Evolutionary conservation across 2,888 invertebrate genomes (phyloP), one percentile per base, ranked within the genome.

Genomic region (Lypha dubia): DNA sequence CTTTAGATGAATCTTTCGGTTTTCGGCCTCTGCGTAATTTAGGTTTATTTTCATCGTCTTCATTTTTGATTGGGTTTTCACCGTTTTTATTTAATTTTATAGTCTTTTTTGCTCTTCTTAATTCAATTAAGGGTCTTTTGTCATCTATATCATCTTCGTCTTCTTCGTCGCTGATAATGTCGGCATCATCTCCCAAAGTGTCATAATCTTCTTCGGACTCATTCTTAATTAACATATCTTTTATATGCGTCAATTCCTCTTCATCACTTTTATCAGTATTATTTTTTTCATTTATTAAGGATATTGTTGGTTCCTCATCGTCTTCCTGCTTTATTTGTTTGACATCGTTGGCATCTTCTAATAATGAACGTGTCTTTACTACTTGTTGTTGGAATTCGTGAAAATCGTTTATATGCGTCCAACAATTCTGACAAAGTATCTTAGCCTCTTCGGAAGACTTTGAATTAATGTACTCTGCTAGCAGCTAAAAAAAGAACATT

Each of bases 381-480:
- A 83, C 75, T 1, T 63, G 63, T 70, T 83, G 74, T 41, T 83
- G 83, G 11, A 83, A 83, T 44, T 83, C 83, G 51, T 83, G 65
- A 44, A 83, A 83, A 24, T 79, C 79, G 1, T 79, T 68, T n/a
- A 83, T 83, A 24, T 83, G 83, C 15, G 63, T 41, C 83, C 83
- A 83, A 35, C 83, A 83, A 0, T 70, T 58, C 3, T 60, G 49
- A 9, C 83, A 83, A n/a, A 83, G 46, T 24, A 83, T 63, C 20
- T 75, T 83, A 0, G 9, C 32, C 22, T 60, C 13, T 28, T 77
- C 74, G 9, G 67, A 35, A 5, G 8, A 63, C 0, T 74, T 67
- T 22, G 60, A n/a, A 28, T 44, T 24, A 11, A 22, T 63, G 3
- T 65, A 41, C 9, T 79, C 74, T 24, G 62, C 70, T 9, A 84